These are phyloP conservation scores for Drosophila willistoni DNA, from an alignment of 1,140 invertebrate genomes.

Conservation along the genomic window DNA sequence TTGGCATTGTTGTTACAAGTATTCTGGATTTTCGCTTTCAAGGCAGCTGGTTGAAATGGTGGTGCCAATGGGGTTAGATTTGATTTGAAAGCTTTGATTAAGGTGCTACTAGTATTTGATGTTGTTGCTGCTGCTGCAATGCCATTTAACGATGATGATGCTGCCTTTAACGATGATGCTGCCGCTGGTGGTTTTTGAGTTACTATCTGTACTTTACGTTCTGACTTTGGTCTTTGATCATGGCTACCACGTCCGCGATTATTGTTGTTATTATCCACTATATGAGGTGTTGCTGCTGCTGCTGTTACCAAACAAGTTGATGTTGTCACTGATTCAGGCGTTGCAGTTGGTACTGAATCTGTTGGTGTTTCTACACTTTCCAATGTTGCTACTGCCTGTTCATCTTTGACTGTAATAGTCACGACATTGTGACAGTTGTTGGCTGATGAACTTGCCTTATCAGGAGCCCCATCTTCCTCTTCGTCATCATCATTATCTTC, in stretches of 20 bases:
- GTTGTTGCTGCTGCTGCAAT: neutral
- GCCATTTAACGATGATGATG: neutral
- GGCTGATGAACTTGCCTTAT: neutral
- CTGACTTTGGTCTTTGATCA: neutral
- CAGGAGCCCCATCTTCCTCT: neutral
- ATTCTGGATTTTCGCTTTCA: slow-evolving; percentile 42
- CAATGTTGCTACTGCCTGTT: neutral
- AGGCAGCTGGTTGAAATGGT: slow-evolving; percentile 71
- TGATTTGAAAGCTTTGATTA: slow-evolving; percentile 76
- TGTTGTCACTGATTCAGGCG: slow-evolving; percentile 20
- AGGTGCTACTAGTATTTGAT: slow-evolving; percentile 38
- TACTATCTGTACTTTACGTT: slow-evolving; percentile 37
- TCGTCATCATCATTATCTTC: slow-evolving; percentile 40
- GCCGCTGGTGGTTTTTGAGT: slow-evolving; percentile 41
- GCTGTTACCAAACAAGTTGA: neutral
- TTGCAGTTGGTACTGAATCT: neutral
- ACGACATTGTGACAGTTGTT: neutral
- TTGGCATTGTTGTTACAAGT: slow-evolving; percentile 22
- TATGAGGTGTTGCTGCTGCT: slow-evolving; percentile 7
- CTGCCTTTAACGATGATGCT: slow-evolving; percentile 13
- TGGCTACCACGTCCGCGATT: slow-evolving; percentile 41
- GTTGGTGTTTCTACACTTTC: neutral
- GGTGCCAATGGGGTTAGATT: slow-evolving; percentile 76
- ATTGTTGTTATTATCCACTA: slow-evolving; percentile 68
- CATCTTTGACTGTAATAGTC: neutral